These are phyloP conservation scores for Leucophenga varia DNA, from an alignment of 1,140 invertebrate species.

Conservation along the genomic window DNA sequence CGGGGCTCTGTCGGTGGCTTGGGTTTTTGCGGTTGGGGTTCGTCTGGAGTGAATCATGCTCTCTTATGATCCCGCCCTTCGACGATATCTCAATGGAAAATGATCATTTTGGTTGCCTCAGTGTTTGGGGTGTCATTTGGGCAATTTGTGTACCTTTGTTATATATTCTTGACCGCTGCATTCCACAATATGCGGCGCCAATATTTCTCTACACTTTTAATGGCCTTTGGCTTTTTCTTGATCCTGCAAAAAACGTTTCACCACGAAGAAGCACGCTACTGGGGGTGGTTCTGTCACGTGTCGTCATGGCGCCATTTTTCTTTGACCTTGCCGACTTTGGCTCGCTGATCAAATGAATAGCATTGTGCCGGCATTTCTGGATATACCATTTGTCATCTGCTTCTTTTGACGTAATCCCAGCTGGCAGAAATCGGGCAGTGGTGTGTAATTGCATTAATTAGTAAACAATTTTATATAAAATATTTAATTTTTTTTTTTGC, in stretches of 20 bases:
- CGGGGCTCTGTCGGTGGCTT: slow-evolving; percentile 87
- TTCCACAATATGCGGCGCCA: slow-evolving; percentile 79
- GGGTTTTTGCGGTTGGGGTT: slow-evolving; percentile 87
- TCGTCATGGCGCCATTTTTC: slow-evolving; percentile 89
- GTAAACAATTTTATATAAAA: too few relatives aligned
- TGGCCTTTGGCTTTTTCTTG: slow-evolving; percentile 73
- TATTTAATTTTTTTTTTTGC: too few relatives aligned
- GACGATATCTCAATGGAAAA: slow-evolving; percentile 86
- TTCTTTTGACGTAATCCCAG: slow-evolving; percentile 75
- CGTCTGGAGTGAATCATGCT: slow-evolving; percentile 82
- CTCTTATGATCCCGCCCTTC: slow-evolving; percentile 87
- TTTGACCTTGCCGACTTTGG: slow-evolving; percentile 99
- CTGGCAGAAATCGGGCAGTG: slow-evolving; percentile 64
- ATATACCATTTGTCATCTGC: slow-evolving; percentile 90
- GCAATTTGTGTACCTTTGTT: slow-evolving; percentile 67
- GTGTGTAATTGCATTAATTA: too few relatives aligned
- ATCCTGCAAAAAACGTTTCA: slow-evolving; percentile 78
- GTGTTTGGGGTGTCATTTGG: slow-evolving; percentile 86
- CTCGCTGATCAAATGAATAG: slow-evolving; percentile 98
- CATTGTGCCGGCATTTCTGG: slow-evolving; percentile 83
- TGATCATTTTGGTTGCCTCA: slow-evolving; percentile 82
- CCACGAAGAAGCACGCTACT: slow-evolving; percentile 74
- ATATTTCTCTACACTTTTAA: slow-evolving; percentile 69
- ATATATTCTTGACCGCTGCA: slow-evolving; percentile 71
- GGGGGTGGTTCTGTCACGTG: slow-evolving; percentile 65